Conservation (phyloP, 2,888 invertebrate species). For the Idaea biselata region DNA sequence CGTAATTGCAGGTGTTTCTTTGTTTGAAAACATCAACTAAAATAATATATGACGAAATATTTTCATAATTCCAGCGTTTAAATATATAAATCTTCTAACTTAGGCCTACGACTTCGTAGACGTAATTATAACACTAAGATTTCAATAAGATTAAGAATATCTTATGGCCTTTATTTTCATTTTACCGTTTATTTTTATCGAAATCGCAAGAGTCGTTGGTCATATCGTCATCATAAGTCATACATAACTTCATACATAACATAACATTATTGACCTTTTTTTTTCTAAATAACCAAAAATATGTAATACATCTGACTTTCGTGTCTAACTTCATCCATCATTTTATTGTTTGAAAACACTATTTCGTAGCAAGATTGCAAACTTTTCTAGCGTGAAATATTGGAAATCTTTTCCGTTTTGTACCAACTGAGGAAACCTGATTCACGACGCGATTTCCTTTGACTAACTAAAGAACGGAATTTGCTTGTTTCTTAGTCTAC, state of each 20-base stretch:
- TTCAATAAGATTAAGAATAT: background rate
- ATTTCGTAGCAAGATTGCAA: background rate
- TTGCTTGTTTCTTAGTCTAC: constrained; percentile 23
- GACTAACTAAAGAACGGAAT: constrained; percentile 27
- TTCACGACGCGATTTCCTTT: constrained; percentile 50
- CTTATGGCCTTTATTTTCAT: too few relatives aligned
- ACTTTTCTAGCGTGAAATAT: constrained; percentile 27
- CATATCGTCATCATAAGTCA: background rate
- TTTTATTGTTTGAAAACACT: background rate
- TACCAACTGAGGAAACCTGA: constrained; percentile 44
- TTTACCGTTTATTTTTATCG: background rate
- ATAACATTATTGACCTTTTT: too few relatives aligned
- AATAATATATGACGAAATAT: background rate
- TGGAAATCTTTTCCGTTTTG: constrained; percentile 52
- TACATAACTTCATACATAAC: too few relatives aligned
- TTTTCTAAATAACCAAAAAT: too few relatives aligned
- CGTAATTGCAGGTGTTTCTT: background rate
- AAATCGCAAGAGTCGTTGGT: background rate
- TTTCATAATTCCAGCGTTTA: background rate
- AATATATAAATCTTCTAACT: background rate
- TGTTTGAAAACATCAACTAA: background rate
- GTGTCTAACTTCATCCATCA: too few relatives aligned
- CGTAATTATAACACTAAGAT: too few relatives aligned
- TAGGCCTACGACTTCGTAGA: background rate
- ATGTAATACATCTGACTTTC: too few relatives aligned